Percentiles rank a stretch among this genome's conserved stretches.
phyloP scores from a whole-genome alignment of 1,140 invertebrate genomes.

The Drosophila arawakana region DNA sequence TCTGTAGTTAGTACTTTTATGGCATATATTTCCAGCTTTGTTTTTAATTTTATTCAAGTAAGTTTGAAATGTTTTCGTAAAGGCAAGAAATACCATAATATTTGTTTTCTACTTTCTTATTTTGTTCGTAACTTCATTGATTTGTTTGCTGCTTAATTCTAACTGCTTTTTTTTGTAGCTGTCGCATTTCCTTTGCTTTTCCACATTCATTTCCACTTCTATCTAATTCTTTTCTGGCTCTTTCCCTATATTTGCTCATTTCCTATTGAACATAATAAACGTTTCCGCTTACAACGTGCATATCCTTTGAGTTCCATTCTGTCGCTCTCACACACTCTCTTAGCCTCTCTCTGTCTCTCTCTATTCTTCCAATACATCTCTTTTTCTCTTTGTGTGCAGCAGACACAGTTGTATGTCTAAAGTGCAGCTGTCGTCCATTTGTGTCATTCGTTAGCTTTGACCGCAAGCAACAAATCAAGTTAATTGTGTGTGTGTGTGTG shows the following conservation, averaged over 20 bases:
- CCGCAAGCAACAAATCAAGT: conserved; percentile 75
- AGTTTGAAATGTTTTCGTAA: too few relatives aligned
- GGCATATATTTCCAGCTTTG: too few relatives aligned
- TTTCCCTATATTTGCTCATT: conserved; percentile 12
- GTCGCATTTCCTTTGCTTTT: neutral
- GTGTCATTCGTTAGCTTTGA: conserved; percentile 71
- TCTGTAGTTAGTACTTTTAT: neutral
- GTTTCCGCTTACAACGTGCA: conserved; percentile 27
- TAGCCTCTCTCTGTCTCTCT: neutral
- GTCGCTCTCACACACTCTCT: neutral
- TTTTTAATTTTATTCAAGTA: too few relatives aligned
- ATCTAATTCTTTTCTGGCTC: neutral
- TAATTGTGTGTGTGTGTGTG: conserved; percentile 56
- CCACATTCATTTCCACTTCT: neutral
- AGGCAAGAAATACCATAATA: too few relatives aligned
- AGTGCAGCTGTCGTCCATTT: conserved; percentile 38
- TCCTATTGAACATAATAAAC: conserved; percentile 39
- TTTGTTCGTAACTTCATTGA: neutral
- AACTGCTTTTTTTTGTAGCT: neutral
- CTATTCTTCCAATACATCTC: neutral
- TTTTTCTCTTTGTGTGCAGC: neutral
- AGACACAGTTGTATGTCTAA: conserved; percentile 21
- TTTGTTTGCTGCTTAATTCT: neutral
- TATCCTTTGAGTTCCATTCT: conserved; percentile 7
- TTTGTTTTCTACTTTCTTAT: neutral